Conservation (phyloP, 2,888 invertebrate genomes). For the Pegoplata infirma region DNA sequence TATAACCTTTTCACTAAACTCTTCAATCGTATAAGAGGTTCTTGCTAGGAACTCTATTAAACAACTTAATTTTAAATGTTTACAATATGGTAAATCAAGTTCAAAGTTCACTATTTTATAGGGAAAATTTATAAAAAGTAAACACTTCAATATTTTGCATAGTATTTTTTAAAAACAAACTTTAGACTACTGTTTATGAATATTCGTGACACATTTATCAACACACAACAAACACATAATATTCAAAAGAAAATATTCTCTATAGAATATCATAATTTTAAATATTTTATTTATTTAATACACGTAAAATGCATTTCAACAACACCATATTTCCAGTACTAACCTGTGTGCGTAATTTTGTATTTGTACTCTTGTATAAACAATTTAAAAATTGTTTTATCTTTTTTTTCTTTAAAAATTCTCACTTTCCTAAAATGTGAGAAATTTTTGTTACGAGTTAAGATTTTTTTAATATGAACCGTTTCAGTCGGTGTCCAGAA, state of each 20-base stretch:
- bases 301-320: neutral
- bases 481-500: conserved; percentile 41
- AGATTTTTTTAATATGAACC: conserved; percentile 34
- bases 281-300: neutral
- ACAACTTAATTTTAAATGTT: neutral
- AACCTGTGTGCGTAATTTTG: conserved; percentile 11
- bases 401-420: neutral
- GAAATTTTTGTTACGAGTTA: neutral
- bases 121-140: neutral
- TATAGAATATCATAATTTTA: neutral
- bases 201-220: neutral
- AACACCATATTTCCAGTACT: neutral
- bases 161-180: conserved; percentile 1
- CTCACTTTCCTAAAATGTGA: neutral
- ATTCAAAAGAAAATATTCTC: neutral
- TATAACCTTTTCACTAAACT: neutral
- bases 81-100: neutral
- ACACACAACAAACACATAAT: neutral
- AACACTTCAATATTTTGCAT: neutral
- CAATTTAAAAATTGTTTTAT: conserved; percentile 1
- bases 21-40: neutral
- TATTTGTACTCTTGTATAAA: conserved; percentile 15
- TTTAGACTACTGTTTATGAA: conserved; percentile 22
- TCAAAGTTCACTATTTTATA: conserved; percentile 42
- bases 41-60: too few species aligned